Percentiles rank a stretch among this genome's conserved stretches.
phyloP scores from a whole-genome alignment of 64 coral and sea anemone genomes.

The Pachyseris speciosa region DNA sequence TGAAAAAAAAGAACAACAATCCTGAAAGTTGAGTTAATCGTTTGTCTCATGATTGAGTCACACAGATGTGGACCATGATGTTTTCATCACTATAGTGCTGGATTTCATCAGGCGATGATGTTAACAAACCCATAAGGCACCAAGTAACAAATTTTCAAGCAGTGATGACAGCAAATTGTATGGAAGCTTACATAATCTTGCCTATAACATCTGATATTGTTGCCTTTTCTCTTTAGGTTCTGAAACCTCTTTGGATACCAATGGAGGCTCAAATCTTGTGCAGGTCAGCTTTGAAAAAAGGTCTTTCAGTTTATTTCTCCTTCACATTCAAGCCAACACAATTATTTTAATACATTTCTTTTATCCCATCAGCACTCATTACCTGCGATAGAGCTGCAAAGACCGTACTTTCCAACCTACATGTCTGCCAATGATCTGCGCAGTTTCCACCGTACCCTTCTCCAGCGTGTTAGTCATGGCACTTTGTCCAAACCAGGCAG shows the following conservation, averaged over 20 bases:
- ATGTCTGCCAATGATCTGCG: constrained; percentile 86
- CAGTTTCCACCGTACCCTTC: constrained; percentile 69
- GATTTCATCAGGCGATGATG: too few relatives aligned
- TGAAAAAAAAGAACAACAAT: too few relatives aligned
- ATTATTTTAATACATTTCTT: neutral
- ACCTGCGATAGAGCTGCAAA: constrained; percentile 87
- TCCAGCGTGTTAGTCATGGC: constrained; percentile 71
- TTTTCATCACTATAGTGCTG: too few relatives aligned
- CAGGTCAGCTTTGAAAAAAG: constrained; percentile 61
- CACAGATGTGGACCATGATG: too few relatives aligned
- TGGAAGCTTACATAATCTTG: too few relatives aligned
- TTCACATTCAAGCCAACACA: too few relatives aligned
- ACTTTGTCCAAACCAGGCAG: constrained; percentile 79
- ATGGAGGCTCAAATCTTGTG: constrained; percentile 95
- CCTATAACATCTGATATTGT: neutral
- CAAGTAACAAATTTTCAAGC: too few relatives aligned
- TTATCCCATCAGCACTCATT: constrained; percentile 75
- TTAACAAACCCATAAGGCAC: too few relatives aligned
- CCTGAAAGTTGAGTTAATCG: too few relatives aligned
- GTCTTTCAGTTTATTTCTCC: neutral
- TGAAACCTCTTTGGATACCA: constrained; percentile 92
- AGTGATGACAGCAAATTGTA: too few relatives aligned
- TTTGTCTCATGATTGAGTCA: too few relatives aligned
- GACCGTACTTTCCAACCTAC: constrained; percentile 95
- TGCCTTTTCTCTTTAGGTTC: constrained; percentile 37